phyloP scores from a whole-genome alignment of 2,888 invertebrate genomes.

The Branchipolynoe longqiensis region DNA sequence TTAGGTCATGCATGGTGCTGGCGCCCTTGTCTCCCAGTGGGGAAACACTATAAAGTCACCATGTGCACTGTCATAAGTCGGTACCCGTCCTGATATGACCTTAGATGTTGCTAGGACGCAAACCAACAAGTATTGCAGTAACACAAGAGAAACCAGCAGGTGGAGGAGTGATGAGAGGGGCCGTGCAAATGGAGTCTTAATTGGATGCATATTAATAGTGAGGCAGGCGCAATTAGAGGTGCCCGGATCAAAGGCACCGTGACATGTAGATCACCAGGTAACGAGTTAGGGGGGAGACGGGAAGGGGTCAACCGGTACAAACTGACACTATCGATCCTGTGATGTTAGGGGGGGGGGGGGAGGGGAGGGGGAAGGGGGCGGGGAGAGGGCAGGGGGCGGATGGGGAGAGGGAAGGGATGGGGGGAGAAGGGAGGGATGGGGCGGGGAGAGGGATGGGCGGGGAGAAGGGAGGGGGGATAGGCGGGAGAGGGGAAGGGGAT shows the following conservation, averaged over 20 bases:
- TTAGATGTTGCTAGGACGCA: not conserved
- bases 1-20: not conserved
- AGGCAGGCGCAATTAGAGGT: slow-evolving; percentile 18
- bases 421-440: no score
- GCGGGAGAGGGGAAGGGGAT: no score
- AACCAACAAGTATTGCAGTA: not conserved
- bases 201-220: slow-evolving; percentile 20
- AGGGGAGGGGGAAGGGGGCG: no score
- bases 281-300: slow-evolving; percentile 2
- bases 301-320: slow-evolving; percentile 15
- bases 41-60: not conserved
- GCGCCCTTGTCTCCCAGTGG: not conserved
- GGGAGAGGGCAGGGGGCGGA: not conserved
- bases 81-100: not conserved
- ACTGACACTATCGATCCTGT: slow-evolving; percentile 1
- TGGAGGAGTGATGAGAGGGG: slow-evolving; percentile 11
- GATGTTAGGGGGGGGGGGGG: no score
- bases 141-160: not conserved
- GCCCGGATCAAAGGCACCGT: not conserved
- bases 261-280: slow-evolving; percentile 25
- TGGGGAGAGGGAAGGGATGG: not conserved
- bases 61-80: no score
- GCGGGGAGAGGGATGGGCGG: no score
- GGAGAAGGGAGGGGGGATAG: no score
- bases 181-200: slow-evolving; percentile 33